These are phyloP conservation scores for Todiramphus saurophagus DNA, from an alignment of 2,113 vertebrate genomes.

Conservation along the genomic window DNA sequence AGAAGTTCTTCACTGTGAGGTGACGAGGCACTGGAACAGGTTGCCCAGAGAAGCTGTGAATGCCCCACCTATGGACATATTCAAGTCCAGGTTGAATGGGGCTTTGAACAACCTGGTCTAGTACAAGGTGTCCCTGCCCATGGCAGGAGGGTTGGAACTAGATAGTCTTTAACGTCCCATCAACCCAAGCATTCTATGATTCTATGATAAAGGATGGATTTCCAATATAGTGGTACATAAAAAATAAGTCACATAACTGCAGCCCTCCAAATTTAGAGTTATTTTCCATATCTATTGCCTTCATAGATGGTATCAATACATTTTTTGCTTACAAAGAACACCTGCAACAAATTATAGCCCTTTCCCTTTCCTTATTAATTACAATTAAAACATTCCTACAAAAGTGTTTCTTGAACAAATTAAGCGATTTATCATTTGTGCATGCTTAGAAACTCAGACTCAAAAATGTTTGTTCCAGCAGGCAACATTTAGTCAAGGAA, in stretches of 20 bases:
- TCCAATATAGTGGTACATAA: not conserved
- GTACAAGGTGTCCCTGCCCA: not conserved
- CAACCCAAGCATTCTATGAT: not conserved
- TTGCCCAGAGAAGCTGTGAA: not conserved
- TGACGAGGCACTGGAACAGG: not conserved
- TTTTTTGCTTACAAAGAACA: not conserved
- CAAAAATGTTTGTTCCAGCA: slow-evolving; percentile 19
- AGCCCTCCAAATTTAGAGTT: not conserved
- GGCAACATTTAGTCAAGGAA: slow-evolving; percentile 15
- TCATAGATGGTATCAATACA: not conserved
- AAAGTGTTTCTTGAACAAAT: slow-evolving; percentile 39
- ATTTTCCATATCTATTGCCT: not conserved
- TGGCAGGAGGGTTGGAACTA: not conserved
- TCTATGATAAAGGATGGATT: not conserved
- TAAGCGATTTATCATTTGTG: slow-evolving; percentile 47
- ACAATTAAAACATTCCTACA: slow-evolving; percentile 35
- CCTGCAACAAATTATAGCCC: not conserved
- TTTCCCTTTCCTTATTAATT: slow-evolving; percentile 32
- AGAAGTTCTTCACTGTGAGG: not conserved
- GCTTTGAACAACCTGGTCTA: not conserved
- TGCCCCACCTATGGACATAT: no score
- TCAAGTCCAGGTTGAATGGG: not conserved
- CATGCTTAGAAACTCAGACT: slow-evolving; percentile 13
- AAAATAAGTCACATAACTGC: not conserved
- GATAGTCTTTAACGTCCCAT: not conserved